Evolutionary conservation across 2,888 invertebrate species (phyloP).

Genomic region (Busseola fusca): DNA sequence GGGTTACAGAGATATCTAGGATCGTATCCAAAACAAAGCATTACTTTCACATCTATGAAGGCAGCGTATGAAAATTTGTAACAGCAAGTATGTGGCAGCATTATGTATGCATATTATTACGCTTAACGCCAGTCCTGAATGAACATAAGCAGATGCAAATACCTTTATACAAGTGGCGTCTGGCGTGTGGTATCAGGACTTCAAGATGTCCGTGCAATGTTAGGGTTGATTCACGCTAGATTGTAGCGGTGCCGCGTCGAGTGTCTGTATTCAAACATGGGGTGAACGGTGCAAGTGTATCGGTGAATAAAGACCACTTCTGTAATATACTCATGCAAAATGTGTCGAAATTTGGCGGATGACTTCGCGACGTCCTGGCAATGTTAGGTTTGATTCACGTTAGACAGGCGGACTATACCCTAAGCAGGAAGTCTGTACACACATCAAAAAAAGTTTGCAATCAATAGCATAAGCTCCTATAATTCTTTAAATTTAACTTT

Average conservation of each 20-base stretch:
- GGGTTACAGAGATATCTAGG: neutral
- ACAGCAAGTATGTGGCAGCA: constrained; percentile 15
- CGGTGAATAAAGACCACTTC: neutral
- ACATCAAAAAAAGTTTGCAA: no score
- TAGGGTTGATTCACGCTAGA: constrained; percentile 9
- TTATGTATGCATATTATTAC: constrained; percentile 38
- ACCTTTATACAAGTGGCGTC: constrained; percentile 28
- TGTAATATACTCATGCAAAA: neutral
- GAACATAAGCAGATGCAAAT: constrained; percentile 49
- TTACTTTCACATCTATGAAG: neutral
- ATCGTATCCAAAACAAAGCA: constrained; percentile 7
- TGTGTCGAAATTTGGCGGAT: neutral
- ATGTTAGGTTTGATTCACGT: neutral
- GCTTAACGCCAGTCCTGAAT: constrained; percentile 28
- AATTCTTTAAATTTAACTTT: no score
- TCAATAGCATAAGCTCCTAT: no score
- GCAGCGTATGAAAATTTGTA: constrained; percentile 10
- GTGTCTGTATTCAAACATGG: neutral
- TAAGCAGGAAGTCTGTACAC: no score
- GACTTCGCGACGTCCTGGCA: neutral
- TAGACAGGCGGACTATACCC: no score
- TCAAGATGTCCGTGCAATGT: constrained; percentile 15
- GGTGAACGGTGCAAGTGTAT: neutral
- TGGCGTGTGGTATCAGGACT: constrained; percentile 15
- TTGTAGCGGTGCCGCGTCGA: neutral